Percentiles rank a stretch among this genome's conserved stretches.
Conservation (phyloP, 2,888 invertebrate species). For the Hydraecia micacea region DNA sequence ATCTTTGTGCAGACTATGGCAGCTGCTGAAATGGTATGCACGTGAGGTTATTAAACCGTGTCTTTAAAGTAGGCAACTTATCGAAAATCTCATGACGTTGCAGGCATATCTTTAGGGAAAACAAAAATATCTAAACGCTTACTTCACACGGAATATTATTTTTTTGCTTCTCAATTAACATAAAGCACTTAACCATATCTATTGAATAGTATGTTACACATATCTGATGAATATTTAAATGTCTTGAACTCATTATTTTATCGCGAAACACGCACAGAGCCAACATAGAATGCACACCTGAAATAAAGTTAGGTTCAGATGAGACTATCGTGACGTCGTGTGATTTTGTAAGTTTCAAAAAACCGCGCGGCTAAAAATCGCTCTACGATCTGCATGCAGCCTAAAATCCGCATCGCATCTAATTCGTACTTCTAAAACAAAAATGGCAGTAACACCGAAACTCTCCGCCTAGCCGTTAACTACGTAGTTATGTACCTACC, state of each 20-base stretch:
- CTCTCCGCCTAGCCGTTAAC: conserved; percentile 46
- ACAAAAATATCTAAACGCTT: background rate
- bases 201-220: background rate
- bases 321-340: background rate
- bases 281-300: too few species aligned
- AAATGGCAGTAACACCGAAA: conserved; percentile 53
- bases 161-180: conserved; percentile 11
- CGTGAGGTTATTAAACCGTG: too few species aligned
- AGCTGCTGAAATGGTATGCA: background rate
- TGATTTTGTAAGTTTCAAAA: background rate
- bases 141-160: background rate
- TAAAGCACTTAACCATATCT: conserved; percentile 31
- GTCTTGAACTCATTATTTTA: background rate
- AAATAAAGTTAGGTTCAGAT: background rate
- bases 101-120: background rate
- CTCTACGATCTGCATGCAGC: background rate
- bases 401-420: background rate
- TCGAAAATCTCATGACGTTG: background rate
- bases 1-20: background rate
- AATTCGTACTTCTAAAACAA: conserved; percentile 21
- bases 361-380: too few species aligned
- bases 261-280: background rate
- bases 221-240: conserved; percentile 37
- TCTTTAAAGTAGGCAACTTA: background rate
- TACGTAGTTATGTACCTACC: conserved; percentile 44